Conservation (phyloP, 2,888 invertebrate species). For the Diabrotica balteata region DNA sequence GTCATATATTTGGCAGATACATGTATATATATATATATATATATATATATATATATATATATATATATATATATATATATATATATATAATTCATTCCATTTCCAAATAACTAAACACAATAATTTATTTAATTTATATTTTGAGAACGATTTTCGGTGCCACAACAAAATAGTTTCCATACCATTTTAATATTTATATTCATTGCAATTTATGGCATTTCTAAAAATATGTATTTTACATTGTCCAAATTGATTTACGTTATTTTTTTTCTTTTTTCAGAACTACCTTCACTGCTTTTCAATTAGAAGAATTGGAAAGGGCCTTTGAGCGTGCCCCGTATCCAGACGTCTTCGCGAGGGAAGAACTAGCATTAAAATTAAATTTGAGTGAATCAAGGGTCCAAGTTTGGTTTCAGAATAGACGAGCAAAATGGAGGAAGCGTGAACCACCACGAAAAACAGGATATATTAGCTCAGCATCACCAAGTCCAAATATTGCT, state of each 20-base stretch:
- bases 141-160: too few species aligned
- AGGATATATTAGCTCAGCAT: conserved; percentile 75
- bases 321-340: conserved; percentile 96
- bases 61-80: too few species aligned
- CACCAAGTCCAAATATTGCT: conserved; percentile 68
- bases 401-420: conserved; percentile 88
- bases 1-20: too few species aligned
- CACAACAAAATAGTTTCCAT: too few species aligned
- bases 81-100: too few species aligned
- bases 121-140: too few species aligned
- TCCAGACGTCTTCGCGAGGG: conserved; percentile 94
- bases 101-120: too few species aligned
- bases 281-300: conserved; percentile 95
- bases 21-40: too few species aligned
- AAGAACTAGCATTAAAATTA: conserved; percentile 89
- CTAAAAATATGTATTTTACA: neutral
- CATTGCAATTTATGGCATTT: too few species aligned
- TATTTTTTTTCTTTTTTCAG: conserved; percentile 62
- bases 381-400: conserved; percentile 83
- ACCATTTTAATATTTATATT: too few species aligned
- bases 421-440: conserved; percentile 93
- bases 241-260: neutral
- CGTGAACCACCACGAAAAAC: conserved; percentile 92
- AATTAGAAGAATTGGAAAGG: conserved; percentile 89
- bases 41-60: too few species aligned